These are phyloP conservation scores for Camelus dromedarius DNA, from an alignment of 2,113 vertebrate genomes.

Conservation along the genomic window DNA sequence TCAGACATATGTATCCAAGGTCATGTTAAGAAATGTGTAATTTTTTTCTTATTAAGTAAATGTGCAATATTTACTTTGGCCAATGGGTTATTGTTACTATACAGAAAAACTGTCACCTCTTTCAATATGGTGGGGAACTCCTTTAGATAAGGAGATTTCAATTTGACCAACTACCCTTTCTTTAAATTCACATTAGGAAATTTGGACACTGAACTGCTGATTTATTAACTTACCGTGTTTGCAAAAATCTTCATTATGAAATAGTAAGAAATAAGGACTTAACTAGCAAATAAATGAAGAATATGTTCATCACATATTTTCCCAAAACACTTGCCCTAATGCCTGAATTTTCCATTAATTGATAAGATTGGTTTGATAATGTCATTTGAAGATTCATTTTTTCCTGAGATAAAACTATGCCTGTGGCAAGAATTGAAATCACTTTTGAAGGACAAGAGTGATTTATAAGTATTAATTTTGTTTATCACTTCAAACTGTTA, in stretches of 20 bases:
- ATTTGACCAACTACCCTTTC: not conserved
- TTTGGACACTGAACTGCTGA: not conserved
- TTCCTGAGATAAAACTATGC: slow-evolving; percentile 75
- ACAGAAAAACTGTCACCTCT: not conserved
- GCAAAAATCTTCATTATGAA: not conserved
- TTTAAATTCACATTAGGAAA: not conserved
- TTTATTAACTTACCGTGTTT: not conserved
- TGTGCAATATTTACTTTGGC: not conserved
- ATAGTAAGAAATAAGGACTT: not conserved
- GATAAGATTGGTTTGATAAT: slow-evolving; percentile 76
- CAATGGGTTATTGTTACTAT: not conserved
- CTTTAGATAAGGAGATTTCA: not conserved
- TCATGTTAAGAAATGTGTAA: not conserved
- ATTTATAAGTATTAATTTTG: slow-evolving; percentile 70
- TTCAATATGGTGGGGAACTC: not conserved
- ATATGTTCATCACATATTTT: slow-evolving; percentile 53
- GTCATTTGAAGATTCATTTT: slow-evolving; percentile 78
- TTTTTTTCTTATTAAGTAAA: not conserved
- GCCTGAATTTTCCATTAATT: slow-evolving; percentile 72
- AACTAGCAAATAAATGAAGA: slow-evolving; percentile 69
- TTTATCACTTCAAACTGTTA: slow-evolving; percentile 68
- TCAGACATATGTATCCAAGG: not conserved
- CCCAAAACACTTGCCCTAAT: slow-evolving; percentile 61
- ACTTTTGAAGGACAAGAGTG: slow-evolving; percentile 78
- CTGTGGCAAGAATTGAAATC: slow-evolving; percentile 76